Base-by-base conservation (phyloP, 2,113 vertebrate species). In the Plotosus lineatus region DNA sequence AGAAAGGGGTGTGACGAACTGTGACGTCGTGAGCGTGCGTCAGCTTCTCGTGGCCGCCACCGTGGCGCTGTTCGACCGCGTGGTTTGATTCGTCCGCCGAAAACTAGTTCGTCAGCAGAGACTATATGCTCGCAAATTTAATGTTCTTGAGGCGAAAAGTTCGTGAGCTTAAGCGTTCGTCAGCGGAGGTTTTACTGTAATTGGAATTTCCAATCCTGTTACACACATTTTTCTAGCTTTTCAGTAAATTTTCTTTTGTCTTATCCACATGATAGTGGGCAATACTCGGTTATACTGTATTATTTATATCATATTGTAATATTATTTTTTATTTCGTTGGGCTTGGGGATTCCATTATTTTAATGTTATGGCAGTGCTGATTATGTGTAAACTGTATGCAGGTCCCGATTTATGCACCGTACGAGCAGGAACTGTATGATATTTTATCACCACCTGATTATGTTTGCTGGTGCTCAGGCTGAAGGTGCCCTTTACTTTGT, bases 321-420 rank as follows among this genome's bases (percentile, higher is more conserved):
- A n/a, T n/a, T n/a, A n/a, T 79, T 33, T 23, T 56, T 51, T n/a
- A 68, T 75, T 71, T 31, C 66, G 48, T 40, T 81, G 61, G n/a
- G 46, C 14, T 46, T 71, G 12, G 36, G 26, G 31, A 46, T 33
- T 42, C 76, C 38, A 36, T 4, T 11, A 58, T 38, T 66, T 14
- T 17, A 21, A 12, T 68, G 73, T 77, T 73, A 53, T 4, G 68
- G 31, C 61, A 78, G 46, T 10, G 76, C 36, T 78, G 36, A 83
- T 86, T 66, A 63, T 79, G 80, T 83, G 85, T 81, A 83, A 77
- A 60, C 81, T 87, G 82, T 82, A 56, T 78, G 78, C 83, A 79
- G 77, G 83, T 86, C 69, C 31, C 31, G 82, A 77, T 14, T 66
- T 40, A 44, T 36, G 63, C 76, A n/a, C 63, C 2, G 36, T 66